Percentiles rank a stretch among this genome's conserved stretches.
Conservation (phyloP, 1,140 invertebrate genomes). For the Brachionus asplanchnoidis region DNA sequence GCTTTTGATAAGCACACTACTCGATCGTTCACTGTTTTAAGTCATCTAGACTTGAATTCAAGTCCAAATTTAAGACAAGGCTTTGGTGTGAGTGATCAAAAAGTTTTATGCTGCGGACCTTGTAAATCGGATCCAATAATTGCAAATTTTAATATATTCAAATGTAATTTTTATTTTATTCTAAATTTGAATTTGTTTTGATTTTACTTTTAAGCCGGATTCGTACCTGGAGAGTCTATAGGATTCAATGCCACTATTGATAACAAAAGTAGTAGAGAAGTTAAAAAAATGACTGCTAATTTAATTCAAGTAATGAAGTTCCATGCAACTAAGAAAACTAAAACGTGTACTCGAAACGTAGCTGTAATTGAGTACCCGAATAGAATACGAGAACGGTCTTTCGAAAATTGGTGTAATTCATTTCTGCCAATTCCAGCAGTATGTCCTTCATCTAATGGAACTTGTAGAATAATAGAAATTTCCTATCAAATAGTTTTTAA, state of each 20-base stretch:
- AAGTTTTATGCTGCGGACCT: constrained; percentile 14
- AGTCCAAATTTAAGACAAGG: constrained; percentile 41
- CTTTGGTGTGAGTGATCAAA: not conserved
- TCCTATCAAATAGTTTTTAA: constrained; percentile 5
- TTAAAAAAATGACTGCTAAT: constrained; percentile 27
- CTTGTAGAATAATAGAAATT: constrained; percentile 33
- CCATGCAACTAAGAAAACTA: not conserved
- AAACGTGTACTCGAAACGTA: not conserved
- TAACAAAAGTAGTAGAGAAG: constrained; percentile 31
- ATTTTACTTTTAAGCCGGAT: not conserved
- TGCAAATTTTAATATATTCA: not conserved
- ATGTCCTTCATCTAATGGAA: constrained; percentile 33
- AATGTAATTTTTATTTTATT: not conserved
- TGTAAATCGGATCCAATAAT: constrained; percentile 31
- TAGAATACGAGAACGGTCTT: not conserved
- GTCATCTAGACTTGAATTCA: constrained; percentile 50
- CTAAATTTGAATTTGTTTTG: not conserved
- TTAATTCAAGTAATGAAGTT: constrained; percentile 23
- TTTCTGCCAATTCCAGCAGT: not conserved
- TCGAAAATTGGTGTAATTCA: not conserved
- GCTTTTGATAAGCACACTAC: constrained; percentile 47
- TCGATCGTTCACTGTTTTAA: constrained; percentile 50
- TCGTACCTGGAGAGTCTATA: constrained; percentile 3
- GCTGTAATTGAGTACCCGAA: not conserved
- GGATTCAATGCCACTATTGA: constrained; percentile 27